Evolutionary conservation across 2,888 invertebrate genomes (phyloP), one percentile per base, ranked within the genome.

Genomic region (Cephonodes hylas): DNA sequence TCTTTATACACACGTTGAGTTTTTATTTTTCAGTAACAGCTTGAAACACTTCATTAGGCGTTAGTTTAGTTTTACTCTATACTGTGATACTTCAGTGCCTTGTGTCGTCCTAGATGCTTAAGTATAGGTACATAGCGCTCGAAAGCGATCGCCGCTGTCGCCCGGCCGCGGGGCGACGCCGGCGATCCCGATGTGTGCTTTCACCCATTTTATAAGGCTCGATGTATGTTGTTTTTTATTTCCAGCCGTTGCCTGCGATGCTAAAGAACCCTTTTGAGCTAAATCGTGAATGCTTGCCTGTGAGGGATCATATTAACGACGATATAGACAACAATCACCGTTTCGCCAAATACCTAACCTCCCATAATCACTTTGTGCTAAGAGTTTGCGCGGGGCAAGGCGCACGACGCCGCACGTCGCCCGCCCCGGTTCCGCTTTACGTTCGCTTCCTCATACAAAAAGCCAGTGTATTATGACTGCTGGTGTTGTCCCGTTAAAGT

Each of bases 201-300:
- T 75, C 77, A 80, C 74, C 80, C 85, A 85, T 81, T 88, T 86
- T 90, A 90, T 89, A 90, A 91, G 91, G 91, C 91, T 89, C 91
- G 91, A 90, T 91, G 88, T 92, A 89, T 92, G 91, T 91, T 92
- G 91, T 92, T 92, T 91, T 89, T 93, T 92, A 92, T 92, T 93
- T 91, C 89, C 93, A 93, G 93, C 91, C 86, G 90, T 90, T 91
- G 92, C 91, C 93, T 91, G 92, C 90, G 89, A 91, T 91, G 91
- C 91, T 91, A 91, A 88, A 89, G 86, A 91, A 86, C 88, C 91
- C 89, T 91, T 92, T 91, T 92, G 91, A 91, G 91, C 91, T 92
- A 92, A 89, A 91, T 87, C 89, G 91, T 91, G 91, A 92, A 91
- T 91, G 92, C 92, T 92, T 92, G 92, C 91, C 91, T 91, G 91